Conservation (phyloP, 1,140 invertebrate species). For the Gonioctena quinquepunctata region DNA sequence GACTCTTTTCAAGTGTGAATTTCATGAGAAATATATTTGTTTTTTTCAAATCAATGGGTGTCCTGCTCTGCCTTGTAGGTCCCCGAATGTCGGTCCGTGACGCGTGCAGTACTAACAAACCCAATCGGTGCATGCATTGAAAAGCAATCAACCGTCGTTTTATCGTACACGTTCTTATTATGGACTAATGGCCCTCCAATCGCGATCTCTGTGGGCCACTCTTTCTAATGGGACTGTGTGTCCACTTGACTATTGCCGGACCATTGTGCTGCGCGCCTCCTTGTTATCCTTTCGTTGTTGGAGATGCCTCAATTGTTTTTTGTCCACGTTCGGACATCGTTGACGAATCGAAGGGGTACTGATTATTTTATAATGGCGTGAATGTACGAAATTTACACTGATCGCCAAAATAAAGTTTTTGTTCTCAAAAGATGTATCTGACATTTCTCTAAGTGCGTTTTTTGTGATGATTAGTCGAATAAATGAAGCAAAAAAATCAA, state of each 20-base stretch:
- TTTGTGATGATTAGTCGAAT: no score
- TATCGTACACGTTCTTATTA: background rate
- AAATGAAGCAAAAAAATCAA: no score
- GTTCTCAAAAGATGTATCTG: no score
- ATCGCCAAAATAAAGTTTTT: no score
- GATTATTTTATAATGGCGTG: no score
- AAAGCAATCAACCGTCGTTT: constrained; percentile 6
- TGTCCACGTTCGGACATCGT: background rate
- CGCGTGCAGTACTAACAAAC: constrained; percentile 4
- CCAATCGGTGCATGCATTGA: constrained; percentile 7
- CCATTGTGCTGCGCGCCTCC: background rate
- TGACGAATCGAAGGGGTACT: no score
- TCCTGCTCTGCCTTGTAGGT: background rate
- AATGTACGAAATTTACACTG: no score
- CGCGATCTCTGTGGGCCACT: background rate
- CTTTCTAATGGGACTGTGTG: constrained; percentile 8
- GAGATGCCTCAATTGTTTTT: background rate
- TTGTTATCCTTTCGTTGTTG: background rate
- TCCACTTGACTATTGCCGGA: constrained; percentile 1
- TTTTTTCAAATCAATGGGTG: no score
- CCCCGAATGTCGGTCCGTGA: background rate
- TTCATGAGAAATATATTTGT: no score
- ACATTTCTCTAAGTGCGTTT: no score
- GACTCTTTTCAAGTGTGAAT: no score
- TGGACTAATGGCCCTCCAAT: constrained; percentile 4